Base-by-base conservation (phyloP, 2,888 invertebrate genomes). In the Drosophila flavopinicola region DNA sequence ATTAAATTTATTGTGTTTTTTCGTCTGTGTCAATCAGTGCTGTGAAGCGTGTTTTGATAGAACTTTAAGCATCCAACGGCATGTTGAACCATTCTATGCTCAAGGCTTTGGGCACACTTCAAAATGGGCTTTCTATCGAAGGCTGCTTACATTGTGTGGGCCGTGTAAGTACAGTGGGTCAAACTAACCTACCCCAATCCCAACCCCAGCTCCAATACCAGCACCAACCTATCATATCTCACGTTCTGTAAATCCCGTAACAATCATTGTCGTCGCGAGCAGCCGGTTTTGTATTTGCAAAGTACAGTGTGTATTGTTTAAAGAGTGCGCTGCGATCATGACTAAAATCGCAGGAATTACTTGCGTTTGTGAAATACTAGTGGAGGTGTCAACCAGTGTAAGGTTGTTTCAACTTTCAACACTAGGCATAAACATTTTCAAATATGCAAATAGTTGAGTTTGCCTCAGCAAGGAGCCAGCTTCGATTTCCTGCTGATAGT, bases 111-210 rank as follows among this genome's bases (percentile, higher is more conserved):
- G 61, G 58, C 51, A 33, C 59, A 23, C 41, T 17, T 39, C 71
- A 70, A 56, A 74, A 95, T 95, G 95, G 95, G 95, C 83, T 94
- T 95, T 90, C 94, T 95, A 84, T 95, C 95, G 63, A 95, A 95
- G 91, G 94, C 95, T 64, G 94, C 95, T 82, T 95, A 95, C 91
- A 94, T 95, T 90, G 94, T 95, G 90, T 95, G 95, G 93, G 95
- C 94, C 92, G 94, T 95, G 95, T 95, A 92, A 95, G 95, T 95
- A 5, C 11, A 11, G n/a, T n/a, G n/a, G n/a, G n/a, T n/a, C n/a
- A n/a, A 33, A 38, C 35, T 25, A 13, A 15, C 6, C 15, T 10
- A 15, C 3, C 15, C n/a, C n/a, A n/a, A n/a, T n/a, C n/a, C n/a
- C n/a, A n/a, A n/a, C n/a, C n/a, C n/a, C n/a, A n/a, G n/a, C n/a